Evolutionary conservation across 2,113 vertebrate species (phyloP).

Genomic region (Elgaria multicarinata): DNA sequence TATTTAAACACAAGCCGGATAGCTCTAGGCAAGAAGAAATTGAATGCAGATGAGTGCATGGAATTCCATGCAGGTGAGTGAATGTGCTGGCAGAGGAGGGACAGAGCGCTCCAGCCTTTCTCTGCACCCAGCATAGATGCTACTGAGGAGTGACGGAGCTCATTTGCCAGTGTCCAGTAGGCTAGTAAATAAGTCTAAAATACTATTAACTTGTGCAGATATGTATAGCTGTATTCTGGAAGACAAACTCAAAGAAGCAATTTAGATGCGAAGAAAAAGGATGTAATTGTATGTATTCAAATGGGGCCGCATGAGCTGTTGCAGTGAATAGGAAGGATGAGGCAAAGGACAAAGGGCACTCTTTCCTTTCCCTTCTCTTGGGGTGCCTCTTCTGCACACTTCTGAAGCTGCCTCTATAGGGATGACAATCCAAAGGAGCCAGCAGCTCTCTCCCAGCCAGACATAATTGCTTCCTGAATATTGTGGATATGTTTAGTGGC

Average conservation of each 20-base stretch:
- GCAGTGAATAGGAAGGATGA: background rate
- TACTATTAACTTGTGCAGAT: background rate
- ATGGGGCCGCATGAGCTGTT: background rate
- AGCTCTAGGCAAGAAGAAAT: background rate
- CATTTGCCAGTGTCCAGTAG: background rate
- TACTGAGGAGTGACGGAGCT: background rate
- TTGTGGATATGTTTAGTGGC: background rate
- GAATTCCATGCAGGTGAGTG: background rate
- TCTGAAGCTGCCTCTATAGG: background rate
- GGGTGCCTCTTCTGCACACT: background rate
- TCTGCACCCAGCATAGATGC: background rate
- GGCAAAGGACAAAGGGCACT: background rate
- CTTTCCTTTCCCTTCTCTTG: background rate
- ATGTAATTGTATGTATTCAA: background rate
- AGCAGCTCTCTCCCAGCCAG: no score
- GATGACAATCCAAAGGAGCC: background rate
- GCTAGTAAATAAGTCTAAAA: background rate
- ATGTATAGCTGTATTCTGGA: background rate
- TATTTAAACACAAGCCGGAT: background rate
- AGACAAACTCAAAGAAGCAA: background rate
- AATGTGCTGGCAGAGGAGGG: background rate
- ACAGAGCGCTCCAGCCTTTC: background rate
- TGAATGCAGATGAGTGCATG: background rate
- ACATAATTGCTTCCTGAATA: no score
- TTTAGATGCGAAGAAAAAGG: background rate